Evolutionary conservation across 1,140 invertebrate species (phyloP), one percentile per base, ranked within the genome.

Genomic region (Scaptomyza pallida): DNA sequence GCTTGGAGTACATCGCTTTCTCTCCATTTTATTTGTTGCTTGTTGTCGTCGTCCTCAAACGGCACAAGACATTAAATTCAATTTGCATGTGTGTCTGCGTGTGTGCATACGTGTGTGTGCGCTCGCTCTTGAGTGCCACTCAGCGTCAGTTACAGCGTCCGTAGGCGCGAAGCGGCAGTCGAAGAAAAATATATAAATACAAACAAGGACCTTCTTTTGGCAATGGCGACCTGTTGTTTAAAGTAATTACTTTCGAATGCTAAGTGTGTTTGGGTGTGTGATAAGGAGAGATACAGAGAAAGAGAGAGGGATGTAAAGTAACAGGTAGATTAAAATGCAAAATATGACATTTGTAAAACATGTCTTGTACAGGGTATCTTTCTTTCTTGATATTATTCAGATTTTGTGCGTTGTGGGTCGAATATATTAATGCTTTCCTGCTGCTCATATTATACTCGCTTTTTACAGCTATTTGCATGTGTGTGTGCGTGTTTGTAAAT

Each of bases 1-100:
- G 45, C 40, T 72, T 43, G 77, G 63, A 62, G 26, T 45, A 41
- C 57, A 48, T 40, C 45, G 59, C 67, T 41, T 23, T 72, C 59
- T 64, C 55, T 40, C 17, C 21, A 35, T 47, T 72, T 72, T 67
- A 67, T 80, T 80, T 79, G 67, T 59, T 79, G 43, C n/a, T 37
- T 37, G 26, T 30, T 30, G 26, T 30, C 51, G 45, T 63, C 51
- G 15, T 70, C 13, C 59, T 30, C 26, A 30, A 40, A 54, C 76
- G 55, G 79, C 74, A 70, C 65, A 86, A 78, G 59, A 75, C 82
- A 86, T 86, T 82, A 86, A 88, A 86, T 86, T 86, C 82, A 88
- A 86, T 86, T 88, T 86, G 71, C 56, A 69, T 65, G 48, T 59
- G 56, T 51, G 23, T 44, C 17, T 12, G 35, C 35, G 47, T 23